These are phyloP conservation scores for Microcebus lehilahytsara DNA, from an alignment of 2,113 vertebrate species.

Conservation along the genomic window DNA sequence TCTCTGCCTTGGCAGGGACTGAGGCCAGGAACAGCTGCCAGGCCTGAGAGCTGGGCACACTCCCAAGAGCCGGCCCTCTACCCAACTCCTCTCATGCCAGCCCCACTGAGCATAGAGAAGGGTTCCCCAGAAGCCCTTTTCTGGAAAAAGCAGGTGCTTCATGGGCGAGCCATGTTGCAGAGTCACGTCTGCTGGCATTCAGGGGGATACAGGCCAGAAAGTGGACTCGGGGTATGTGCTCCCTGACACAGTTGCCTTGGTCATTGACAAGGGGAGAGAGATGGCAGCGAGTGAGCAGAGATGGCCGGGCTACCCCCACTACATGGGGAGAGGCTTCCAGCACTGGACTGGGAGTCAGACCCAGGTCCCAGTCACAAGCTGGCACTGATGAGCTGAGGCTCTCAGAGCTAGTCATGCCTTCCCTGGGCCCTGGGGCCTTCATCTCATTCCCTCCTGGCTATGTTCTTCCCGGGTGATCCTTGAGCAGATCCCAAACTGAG, in stretches of 20 bases:
- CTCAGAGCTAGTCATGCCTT: background rate
- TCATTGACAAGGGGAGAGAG: background rate
- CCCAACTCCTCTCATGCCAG: conserved; percentile 69
- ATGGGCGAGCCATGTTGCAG: conserved; percentile 79
- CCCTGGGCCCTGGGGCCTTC: background rate
- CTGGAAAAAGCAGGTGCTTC: conserved; percentile 86
- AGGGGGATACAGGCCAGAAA: background rate
- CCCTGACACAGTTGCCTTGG: background rate
- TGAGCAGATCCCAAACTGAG: background rate
- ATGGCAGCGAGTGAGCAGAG: background rate
- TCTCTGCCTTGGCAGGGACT: conserved; percentile 83
- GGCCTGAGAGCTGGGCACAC: conserved; percentile 83
- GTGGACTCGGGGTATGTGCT: background rate
- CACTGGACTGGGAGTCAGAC: background rate
- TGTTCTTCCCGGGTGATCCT: background rate
- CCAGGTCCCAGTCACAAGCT: background rate
- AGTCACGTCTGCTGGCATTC: background rate
- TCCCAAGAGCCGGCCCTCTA: conserved; percentile 68
- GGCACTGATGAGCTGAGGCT: background rate
- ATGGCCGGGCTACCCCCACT: too few species aligned
- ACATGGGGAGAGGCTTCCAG: background rate
- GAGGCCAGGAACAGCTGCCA: conserved; percentile 82
- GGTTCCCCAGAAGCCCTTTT: conserved; percentile 84
- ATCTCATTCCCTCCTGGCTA: background rate
- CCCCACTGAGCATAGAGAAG: conserved; percentile 69